These are phyloP conservation scores for Bothrops jararaca DNA, from an alignment of 2,113 vertebrate genomes.

Conservation along the genomic window DNA sequence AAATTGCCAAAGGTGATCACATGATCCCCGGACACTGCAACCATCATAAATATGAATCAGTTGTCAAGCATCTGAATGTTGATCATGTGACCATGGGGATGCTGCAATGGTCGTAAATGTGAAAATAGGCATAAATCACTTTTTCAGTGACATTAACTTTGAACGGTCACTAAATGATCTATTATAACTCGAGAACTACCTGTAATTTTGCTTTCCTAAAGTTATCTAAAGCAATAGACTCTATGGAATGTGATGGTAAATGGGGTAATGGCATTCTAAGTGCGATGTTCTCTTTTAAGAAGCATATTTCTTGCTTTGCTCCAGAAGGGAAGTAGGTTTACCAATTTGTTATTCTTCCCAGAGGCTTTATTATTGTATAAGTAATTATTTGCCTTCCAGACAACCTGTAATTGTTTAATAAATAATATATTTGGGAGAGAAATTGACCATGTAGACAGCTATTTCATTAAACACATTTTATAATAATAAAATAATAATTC, in stretches of 20 bases:
- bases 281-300: not conserved
- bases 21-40: not conserved
- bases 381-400: conserved; percentile 14
- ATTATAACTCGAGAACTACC: not conserved
- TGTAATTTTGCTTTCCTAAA: not conserved
- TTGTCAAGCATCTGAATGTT: not conserved
- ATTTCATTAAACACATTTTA: conserved; percentile 23
- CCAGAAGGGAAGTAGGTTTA: not conserved
- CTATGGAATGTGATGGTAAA: not conserved
- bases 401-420: conserved; percentile 32
- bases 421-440: conserved; percentile 31
- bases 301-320: not conserved
- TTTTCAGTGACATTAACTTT: not conserved
- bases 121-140: not conserved
- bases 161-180: not conserved
- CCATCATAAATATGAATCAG: not conserved
- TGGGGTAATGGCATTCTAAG: not conserved
- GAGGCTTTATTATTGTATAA: conserved; percentile 16
- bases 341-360: not conserved
- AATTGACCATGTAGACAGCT: conserved; percentile 20
- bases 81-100: not conserved
- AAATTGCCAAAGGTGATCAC: not conserved
- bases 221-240: not conserved
- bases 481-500: conserved; percentile 33
- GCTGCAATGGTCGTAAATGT: not conserved